Percentiles rank a stretch among this genome's conserved stretches.
phyloP scores from a whole-genome alignment of 2,888 invertebrate genomes.

The Aelia acuminata region DNA sequence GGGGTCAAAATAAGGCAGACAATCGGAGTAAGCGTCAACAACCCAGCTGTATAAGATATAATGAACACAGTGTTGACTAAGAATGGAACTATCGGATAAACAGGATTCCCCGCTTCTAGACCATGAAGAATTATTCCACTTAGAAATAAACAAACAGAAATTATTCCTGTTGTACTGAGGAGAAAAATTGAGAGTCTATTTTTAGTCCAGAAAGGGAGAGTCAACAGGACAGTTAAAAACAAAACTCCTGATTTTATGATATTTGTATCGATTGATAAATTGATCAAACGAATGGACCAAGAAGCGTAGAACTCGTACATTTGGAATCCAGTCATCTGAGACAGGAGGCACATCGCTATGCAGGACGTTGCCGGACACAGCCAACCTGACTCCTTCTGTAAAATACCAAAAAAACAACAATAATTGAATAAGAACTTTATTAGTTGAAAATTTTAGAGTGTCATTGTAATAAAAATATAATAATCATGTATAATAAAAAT shows the following conservation, averaged over 20 bases:
- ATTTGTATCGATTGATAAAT: background rate
- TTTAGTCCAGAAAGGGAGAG: conserved; percentile 36
- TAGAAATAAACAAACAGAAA: background rate
- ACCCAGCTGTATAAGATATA: conserved; percentile 36
- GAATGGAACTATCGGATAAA: background rate
- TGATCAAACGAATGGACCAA: background rate
- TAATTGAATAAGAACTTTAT: no score
- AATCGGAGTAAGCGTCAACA: background rate
- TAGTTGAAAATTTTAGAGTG: no score
- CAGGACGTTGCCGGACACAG: background rate
- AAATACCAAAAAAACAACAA: conserved; percentile 17
- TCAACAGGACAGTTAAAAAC: conserved; percentile 20
- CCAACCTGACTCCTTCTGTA: conserved; percentile 51
- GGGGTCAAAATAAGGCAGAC: conserved; percentile 35
- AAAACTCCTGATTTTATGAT: background rate
- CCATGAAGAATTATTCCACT: conserved; percentile 51
- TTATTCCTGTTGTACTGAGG: background rate
- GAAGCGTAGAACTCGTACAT: conserved; percentile 45
- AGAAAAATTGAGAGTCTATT: conserved; percentile 45
- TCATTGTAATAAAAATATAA: no score
- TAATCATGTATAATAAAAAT: no score
- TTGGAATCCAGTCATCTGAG: conserved; percentile 48
- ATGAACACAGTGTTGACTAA: background rate
- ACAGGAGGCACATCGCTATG: background rate
- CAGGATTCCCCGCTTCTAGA: background rate